Base-by-base conservation (phyloP, 2,797 vertebrate genomes). In the Microctenopoma steveboyesi region DNA sequence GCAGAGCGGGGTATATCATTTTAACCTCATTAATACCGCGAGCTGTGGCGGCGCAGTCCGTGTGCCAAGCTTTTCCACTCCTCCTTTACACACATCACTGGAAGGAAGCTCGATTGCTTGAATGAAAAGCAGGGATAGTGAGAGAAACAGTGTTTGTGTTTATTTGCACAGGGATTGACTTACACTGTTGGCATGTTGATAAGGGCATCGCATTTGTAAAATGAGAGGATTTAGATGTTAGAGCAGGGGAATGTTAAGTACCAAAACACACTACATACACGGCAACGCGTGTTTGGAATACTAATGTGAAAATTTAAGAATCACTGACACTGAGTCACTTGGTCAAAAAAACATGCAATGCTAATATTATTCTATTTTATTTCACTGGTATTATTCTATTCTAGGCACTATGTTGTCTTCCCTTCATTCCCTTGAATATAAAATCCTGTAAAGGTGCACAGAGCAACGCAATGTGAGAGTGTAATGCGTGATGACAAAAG, bases 11-110 rank as follows among this genome's bases (percentile, higher is more conserved):
- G 76, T 74, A 61, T 70, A 81, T 91, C 89, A 74, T 78, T 88
- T 86, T 89, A 88, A 88, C 87, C 87, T 89, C 88, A 87, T 90
- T 92, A 91, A 84, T 61, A 82, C 72, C 1, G 9, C 40, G 28
- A 84, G 79, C 83, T 63, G 68, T 54, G 42, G 79, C 60, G 46
- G 65, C 5, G 16, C 55, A 58, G 69, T 66, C 61, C 54, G 22
- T 58, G 65, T 76, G 82, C 82, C 85, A 81, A 86, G 76, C 77
- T 58, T 64, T 72, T 70, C 61, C 59, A 50, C 22, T 13, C 54
- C 75, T 68, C 64, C 84, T 80, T 72, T 45, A 76, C 39, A 71
- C 65, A 69, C 71, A 62, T 51, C 72, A 62, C 54, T 63, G 76
- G 48, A 62, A 65, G 69, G 72, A 79, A 75, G 68, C 64, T 52